Conservation (phyloP, 2,797 vertebrate species). For the Dicrostonyx torquatus region DNA sequence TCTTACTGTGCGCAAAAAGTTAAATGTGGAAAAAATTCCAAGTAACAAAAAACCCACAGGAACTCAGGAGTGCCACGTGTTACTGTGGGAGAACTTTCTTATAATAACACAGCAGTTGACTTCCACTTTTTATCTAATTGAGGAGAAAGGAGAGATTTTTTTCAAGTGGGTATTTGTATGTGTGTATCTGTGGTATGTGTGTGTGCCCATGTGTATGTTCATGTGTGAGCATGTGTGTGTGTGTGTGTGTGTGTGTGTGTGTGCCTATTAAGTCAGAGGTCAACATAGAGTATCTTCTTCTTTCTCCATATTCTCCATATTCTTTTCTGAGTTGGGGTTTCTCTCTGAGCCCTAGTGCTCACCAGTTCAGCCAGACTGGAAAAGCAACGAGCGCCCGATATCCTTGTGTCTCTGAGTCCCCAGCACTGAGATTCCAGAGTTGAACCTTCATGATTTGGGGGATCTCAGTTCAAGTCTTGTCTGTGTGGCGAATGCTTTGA, state of each 20-base stretch:
- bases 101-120: neutral
- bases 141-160: neutral
- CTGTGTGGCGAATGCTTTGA: neutral
- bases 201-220: neutral
- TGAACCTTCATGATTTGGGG: neutral
- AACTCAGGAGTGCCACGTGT: neutral
- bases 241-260: neutral
- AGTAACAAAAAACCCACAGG: neutral
- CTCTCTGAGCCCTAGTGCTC: neutral
- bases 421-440: neutral
- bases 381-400: neutral
- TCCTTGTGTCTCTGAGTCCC: neutral
- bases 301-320: neutral
- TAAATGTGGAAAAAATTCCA: neutral
- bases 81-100: neutral
- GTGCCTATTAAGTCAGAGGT: neutral
- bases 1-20: neutral
- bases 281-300: too few relatives aligned
- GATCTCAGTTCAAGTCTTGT: neutral
- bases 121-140: conserved; percentile 5
- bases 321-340: neutral
- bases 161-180: neutral
- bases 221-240: neutral
- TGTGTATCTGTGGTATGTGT: neutral
- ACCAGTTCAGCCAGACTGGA: neutral